A percentile compares a stretch with the other conserved stretches of the same genome.
These are phyloP conservation scores for Aythya baeri DNA, from an alignment of 2,113 vertebrate genomes.

Conservation along the genomic window DNA sequence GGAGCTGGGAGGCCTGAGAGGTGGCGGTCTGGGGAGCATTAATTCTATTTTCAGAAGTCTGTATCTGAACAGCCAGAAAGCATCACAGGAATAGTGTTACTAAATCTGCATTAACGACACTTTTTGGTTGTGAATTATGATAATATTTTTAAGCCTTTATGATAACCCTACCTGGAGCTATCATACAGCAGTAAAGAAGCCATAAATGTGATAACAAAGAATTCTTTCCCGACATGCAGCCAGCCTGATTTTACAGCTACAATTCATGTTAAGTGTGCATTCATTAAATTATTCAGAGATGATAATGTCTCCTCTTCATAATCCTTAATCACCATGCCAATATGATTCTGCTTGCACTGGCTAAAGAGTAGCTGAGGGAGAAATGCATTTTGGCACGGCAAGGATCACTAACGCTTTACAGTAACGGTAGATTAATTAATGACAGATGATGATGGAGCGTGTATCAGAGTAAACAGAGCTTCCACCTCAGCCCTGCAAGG, in stretches of 20 bases:
- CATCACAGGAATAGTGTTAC: background rate
- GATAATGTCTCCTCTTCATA: conserved; percentile 49
- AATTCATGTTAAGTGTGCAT: conserved; percentile 51
- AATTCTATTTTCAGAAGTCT: background rate
- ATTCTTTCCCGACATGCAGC: background rate
- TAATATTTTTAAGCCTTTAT: background rate
- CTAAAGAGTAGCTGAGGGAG: conserved; percentile 28
- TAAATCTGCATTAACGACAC: background rate
- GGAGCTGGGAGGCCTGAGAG: background rate
- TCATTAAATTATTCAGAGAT: conserved; percentile 55
- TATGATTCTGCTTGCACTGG: conserved; percentile 6
- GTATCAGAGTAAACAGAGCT: conserved; percentile 13
- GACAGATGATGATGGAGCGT: conserved; percentile 22
- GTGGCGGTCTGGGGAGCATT: background rate
- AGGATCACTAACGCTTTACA: background rate
- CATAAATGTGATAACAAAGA: conserved; percentile 43
- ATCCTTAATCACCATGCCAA: conserved; percentile 54
- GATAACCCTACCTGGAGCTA: conserved; percentile 28
- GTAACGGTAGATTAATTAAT: conserved; percentile 43
- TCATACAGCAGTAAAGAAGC: conserved; percentile 22
- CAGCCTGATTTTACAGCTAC: conserved; percentile 37
- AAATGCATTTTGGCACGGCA: conserved; percentile 20
- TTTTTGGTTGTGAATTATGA: background rate
- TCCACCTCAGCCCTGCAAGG: background rate
- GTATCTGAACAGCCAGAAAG: background rate